Conservation (phyloP, 2,113 vertebrate species). For the Plecotus auritus region DNA sequence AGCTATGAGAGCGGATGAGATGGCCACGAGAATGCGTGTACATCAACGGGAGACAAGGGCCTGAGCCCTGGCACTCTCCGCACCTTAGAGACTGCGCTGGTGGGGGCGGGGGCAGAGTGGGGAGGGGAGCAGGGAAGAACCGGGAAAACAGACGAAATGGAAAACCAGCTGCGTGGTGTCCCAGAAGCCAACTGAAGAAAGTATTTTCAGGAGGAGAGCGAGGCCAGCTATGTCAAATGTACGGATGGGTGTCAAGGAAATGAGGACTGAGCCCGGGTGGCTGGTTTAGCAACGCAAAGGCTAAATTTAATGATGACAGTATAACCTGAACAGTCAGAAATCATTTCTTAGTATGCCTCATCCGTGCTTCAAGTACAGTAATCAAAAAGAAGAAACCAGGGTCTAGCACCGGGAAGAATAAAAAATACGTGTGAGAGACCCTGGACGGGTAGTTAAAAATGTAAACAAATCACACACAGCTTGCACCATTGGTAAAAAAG, state of each 20-base stretch:
- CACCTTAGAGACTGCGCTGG: no score
- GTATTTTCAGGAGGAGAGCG: not conserved
- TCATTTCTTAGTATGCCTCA: not conserved
- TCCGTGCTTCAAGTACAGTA: not conserved
- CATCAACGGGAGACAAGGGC: not conserved
- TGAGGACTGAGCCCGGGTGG: not conserved
- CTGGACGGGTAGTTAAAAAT: not conserved
- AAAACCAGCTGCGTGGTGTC: not conserved
- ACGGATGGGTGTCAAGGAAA: not conserved
- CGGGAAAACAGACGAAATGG: not conserved
- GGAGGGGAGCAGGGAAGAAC: not conserved
- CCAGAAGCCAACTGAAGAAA: not conserved
- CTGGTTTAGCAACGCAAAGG: not conserved
- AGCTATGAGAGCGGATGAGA: not conserved
- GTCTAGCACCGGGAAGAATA: not conserved
- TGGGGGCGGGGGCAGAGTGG: fast-evolving
- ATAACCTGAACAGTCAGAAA: not conserved
- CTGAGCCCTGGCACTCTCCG: not conserved
- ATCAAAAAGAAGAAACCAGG: not conserved
- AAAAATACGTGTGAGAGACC: not conserved
- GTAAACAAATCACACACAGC: not conserved
- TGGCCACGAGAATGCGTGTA: not conserved
- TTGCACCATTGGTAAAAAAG: not conserved
- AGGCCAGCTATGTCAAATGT: not conserved
- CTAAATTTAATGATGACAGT: not conserved